phyloP scores from a whole-genome alignment of 2,888 invertebrate genomes.

The Heliconius ethilla region DNA sequence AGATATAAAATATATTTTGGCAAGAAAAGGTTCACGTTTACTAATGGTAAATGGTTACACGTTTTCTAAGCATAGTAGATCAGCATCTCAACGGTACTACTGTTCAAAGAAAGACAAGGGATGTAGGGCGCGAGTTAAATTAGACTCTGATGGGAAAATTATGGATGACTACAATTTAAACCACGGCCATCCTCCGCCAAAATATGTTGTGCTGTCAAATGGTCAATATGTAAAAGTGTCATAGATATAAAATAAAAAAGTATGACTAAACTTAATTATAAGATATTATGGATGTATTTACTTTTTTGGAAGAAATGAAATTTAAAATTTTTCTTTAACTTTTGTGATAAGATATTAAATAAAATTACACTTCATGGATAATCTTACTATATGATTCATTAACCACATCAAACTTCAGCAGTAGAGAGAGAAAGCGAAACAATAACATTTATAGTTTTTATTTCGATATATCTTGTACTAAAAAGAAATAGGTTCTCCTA shows the following conservation, averaged over 20 bases:
- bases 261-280: not conserved
- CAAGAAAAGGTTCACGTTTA: conserved; percentile 45
- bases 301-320: not conserved
- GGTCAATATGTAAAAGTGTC: conserved; percentile 18
- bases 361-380: not conserved
- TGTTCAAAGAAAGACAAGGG: conserved; percentile 52
- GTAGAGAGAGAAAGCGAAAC: too few species aligned
- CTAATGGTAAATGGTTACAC: conserved; percentile 51
- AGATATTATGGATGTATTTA: not conserved
- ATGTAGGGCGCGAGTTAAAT: conserved; percentile 50
- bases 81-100: conserved; percentile 45
- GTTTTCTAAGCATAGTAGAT: conserved; percentile 46
- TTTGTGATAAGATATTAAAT: not conserved
- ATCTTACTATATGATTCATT: too few species aligned
- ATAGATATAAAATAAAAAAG: not conserved
- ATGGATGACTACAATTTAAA: conserved; percentile 31
- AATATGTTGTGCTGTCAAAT: conserved; percentile 36
- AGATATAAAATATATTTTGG: conserved; percentile 51
- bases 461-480: too few species aligned
- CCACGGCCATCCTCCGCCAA: conserved; percentile 47
- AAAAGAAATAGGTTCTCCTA: too few species aligned
- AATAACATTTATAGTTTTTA: too few species aligned
- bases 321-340: not conserved
- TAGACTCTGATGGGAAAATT: conserved; percentile 45
- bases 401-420: too few species aligned